phyloP scores from a whole-genome alignment of 2,797 vertebrate genomes.

The Anableps anableps region DNA sequence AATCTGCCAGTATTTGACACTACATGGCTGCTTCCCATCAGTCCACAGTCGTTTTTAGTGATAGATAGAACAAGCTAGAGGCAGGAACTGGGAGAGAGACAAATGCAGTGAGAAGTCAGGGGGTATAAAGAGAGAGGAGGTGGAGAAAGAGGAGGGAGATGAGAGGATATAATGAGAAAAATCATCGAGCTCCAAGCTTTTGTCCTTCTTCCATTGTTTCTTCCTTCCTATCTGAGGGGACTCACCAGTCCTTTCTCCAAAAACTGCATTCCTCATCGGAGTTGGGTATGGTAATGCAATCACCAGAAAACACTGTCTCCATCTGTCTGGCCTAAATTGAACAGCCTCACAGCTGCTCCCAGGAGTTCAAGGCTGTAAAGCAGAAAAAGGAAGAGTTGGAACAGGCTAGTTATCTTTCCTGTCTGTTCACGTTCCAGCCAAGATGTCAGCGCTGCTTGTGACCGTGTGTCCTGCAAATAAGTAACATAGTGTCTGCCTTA shows the following conservation, averaged over 20 bases:
- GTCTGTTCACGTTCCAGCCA: slow-evolving; percentile 19
- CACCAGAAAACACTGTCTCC: slow-evolving; percentile 76
- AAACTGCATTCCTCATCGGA: slow-evolving; percentile 48
- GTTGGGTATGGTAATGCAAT: slow-evolving; percentile 82
- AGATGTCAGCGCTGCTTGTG: not conserved
- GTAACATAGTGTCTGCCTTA: not conserved
- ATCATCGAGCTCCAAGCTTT: slow-evolving; percentile 50
- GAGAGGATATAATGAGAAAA: slow-evolving; percentile 54
- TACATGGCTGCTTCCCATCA: slow-evolving; percentile 48
- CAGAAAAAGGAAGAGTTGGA: slow-evolving; percentile 50
- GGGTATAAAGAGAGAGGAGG: slow-evolving; percentile 8
- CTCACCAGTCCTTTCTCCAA: slow-evolving; percentile 45
- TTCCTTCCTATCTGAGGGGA: slow-evolving; percentile 36
- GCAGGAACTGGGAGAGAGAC: slow-evolving; percentile 11
- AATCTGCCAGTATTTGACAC: slow-evolving; percentile 37
- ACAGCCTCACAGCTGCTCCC: slow-evolving; percentile 74
- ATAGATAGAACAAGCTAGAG: slow-evolving; percentile 9
- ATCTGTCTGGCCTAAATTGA: slow-evolving; percentile 80
- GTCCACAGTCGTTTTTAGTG: slow-evolving; percentile 40
- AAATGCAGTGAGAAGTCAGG: slow-evolving; percentile 21
- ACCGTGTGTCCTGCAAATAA: not conserved
- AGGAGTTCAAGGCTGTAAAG: slow-evolving; percentile 66
- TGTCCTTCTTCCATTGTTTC: slow-evolving; percentile 60
- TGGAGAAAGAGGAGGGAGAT: slow-evolving; percentile 11
- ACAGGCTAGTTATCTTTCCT: slow-evolving; percentile 38